Percentiles rank a stretch among this genome's conserved stretches.
These are phyloP conservation scores for Glossophaga mutica DNA, from an alignment of 2,797 vertebrate genomes.

Conservation along the genomic window DNA sequence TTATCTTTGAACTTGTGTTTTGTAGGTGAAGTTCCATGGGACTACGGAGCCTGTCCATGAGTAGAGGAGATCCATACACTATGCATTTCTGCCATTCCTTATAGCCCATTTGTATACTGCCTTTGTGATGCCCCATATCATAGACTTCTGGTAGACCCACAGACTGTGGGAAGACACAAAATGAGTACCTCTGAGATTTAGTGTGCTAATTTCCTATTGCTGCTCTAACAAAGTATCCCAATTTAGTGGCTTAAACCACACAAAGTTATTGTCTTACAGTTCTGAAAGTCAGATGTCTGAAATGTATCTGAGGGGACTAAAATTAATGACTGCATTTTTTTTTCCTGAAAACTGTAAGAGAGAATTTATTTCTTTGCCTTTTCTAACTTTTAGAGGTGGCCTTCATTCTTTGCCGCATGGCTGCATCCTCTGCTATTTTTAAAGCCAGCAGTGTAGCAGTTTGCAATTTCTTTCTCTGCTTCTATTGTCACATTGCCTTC, in stretches of 20 bases:
- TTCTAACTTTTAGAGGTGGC: neutral
- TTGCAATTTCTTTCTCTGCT: neutral
- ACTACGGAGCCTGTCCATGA: neutral
- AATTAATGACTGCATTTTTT: neutral
- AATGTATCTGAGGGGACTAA: neutral
- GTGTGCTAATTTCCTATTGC: neutral
- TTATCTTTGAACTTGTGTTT: neutral
- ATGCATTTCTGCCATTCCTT: neutral
- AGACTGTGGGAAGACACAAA: neutral
- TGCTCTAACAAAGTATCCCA: neutral
- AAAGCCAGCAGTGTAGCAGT: neutral
- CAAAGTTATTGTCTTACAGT: neutral
- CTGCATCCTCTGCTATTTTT: neutral
- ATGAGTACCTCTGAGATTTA: neutral
- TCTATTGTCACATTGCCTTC: neutral
- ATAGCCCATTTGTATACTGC: neutral
- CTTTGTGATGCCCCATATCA: neutral
- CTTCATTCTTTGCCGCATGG: neutral
- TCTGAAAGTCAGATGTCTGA: neutral
- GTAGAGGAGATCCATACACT: neutral
- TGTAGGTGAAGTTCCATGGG: neutral
- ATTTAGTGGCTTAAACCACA: neutral
- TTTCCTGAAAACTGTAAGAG: neutral
- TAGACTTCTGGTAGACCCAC: neutral
- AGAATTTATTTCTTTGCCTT: neutral